These are phyloP conservation scores for Apeltes quadracus DNA, from an alignment of 2,113 vertebrate genomes.

Conservation along the genomic window DNA sequence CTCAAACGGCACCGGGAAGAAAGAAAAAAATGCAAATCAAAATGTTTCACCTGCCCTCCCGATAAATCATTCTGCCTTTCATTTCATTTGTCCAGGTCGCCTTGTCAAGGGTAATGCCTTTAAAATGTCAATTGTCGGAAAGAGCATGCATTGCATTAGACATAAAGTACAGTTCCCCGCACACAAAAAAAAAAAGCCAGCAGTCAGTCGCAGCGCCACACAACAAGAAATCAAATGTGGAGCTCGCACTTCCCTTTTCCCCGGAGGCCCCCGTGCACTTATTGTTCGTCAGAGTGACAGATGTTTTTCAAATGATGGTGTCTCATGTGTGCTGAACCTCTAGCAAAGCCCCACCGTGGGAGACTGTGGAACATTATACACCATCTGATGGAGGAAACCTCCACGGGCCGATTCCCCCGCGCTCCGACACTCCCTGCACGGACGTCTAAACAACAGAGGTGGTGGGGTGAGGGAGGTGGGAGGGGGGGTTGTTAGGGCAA, in stretches of 20 bases:
- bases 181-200: constrained; percentile 69
- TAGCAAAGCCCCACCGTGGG: constrained; percentile 65
- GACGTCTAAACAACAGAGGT: constrained; percentile 27
- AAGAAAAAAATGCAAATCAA: constrained; percentile 63
- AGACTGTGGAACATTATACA: constrained; percentile 62
- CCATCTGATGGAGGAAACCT: constrained; percentile 69
- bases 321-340: constrained; percentile 79
- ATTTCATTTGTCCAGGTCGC: constrained; percentile 75
- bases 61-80: constrained; percentile 73
- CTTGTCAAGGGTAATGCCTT: constrained; percentile 76
- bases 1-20: constrained; percentile 42
- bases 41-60: constrained; percentile 60
- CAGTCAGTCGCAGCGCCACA: constrained; percentile 59
- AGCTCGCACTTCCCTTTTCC: constrained; percentile 73
- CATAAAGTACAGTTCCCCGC: constrained; percentile 72
- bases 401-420: constrained; percentile 50
- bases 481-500: constrained; percentile 44
- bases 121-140: constrained; percentile 79
- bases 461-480: no score
- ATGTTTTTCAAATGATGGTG: constrained; percentile 84
- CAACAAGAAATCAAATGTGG: constrained; percentile 76
- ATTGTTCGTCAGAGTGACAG: constrained; percentile 85
- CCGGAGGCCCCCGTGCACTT: constrained; percentile 72
- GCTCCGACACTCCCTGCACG: constrained; percentile 41
- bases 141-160: constrained; percentile 71